A percentile compares a stretch with the other conserved stretches of the same genome.
These are phyloP conservation scores for Aurelia aurita DNA, from an alignment of 30 jellyfish, hydroid and myxozoan genomes.

Conservation along the genomic window DNA sequence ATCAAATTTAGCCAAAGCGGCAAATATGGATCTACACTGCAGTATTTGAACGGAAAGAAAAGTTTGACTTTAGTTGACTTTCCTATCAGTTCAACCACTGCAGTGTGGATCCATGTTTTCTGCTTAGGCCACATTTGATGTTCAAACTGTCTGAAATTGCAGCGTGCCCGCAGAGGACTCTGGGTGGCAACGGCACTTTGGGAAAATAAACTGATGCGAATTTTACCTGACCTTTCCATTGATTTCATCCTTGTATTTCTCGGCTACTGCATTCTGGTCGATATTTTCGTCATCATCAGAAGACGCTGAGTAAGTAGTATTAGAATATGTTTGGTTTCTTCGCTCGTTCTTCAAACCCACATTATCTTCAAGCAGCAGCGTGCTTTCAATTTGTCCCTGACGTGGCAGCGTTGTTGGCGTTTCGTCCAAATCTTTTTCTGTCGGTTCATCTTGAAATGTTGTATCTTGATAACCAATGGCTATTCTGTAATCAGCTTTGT, in stretches of 20 bases:
- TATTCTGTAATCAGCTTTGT: conserved; percentile 35
- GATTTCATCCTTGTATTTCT: conserved; percentile 54
- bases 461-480: conserved; percentile 49
- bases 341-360: neutral
- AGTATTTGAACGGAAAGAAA: too few species aligned
- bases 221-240: conserved; percentile 85
- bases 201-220: neutral
- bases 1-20: too few species aligned
- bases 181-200: too few species aligned
- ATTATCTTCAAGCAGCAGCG: neutral
- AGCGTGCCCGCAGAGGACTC: too few species aligned
- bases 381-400: neutral
- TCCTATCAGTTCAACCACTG: too few species aligned
- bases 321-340: neutral
- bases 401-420: neutral
- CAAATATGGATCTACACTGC: too few species aligned
- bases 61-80: too few species aligned
- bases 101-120: too few species aligned
- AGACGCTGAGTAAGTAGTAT: neutral
- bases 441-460: conserved; percentile 8
- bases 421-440: neutral
- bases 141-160: too few species aligned
- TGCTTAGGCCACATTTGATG: too few species aligned
- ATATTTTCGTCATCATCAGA: conserved; percentile 70
- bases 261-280: conserved; percentile 61